Evolutionary conservation across 2,888 invertebrate species (phyloP).

Genomic region (Tenthredo livida): DNA sequence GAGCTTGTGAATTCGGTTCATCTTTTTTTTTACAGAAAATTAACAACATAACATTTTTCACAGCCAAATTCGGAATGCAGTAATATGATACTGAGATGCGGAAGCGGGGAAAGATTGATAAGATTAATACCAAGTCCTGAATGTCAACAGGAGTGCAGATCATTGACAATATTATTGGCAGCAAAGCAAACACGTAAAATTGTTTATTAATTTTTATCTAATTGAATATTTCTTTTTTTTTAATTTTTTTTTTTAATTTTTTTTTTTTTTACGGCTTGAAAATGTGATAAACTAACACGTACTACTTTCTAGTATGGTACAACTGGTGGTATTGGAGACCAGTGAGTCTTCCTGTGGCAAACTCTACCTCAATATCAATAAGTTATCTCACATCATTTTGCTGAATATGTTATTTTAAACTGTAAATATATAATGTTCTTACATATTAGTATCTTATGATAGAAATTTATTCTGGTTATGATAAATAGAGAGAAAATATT

Average conservation of each 20-base stretch:
- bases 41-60: constrained; percentile 41
- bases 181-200: constrained; percentile 85
- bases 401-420: constrained; percentile 73
- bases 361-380: constrained; percentile 82
- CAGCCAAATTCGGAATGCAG: constrained; percentile 91
- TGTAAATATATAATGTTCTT: constrained; percentile 17
- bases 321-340: constrained; percentile 93
- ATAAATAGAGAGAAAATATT: neutral
- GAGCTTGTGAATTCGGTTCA: neutral
- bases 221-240: neutral
- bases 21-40: neutral
- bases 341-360: constrained; percentile 82
- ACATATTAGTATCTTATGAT: neutral
- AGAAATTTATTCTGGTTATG: neutral
- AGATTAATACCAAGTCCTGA: constrained; percentile 88
- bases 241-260: neutral
- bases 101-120: constrained; percentile 86
- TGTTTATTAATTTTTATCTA: constrained; percentile 15
- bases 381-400: constrained; percentile 88
- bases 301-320: constrained; percentile 84
- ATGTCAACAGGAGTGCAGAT: constrained; percentile 86
- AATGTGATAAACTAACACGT: constrained; percentile 20
- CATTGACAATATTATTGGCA: constrained; percentile 86
- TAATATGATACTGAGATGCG: constrained; percentile 87
- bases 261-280: neutral